phyloP scores from a whole-genome alignment of 2,888 invertebrate species.

The Ypsolopha sequella region DNA sequence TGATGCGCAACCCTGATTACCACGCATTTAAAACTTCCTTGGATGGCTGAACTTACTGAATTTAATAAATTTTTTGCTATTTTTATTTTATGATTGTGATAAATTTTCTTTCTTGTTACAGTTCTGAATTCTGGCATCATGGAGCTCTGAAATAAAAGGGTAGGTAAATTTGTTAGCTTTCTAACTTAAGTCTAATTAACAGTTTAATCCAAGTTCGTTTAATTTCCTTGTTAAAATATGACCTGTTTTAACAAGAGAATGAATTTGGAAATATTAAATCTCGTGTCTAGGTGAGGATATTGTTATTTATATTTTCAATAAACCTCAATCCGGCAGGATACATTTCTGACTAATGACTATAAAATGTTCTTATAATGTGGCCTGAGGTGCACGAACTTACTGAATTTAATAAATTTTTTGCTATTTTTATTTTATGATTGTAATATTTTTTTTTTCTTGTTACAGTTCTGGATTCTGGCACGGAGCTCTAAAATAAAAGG shows the following conservation, averaged over 20 bases:
- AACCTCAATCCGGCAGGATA: slow-evolving; percentile 65
- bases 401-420: too few species aligned
- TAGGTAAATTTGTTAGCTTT: too few species aligned
- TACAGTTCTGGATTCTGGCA: background rate
- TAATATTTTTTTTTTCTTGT: slow-evolving; percentile 3
- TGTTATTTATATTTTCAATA: slow-evolving; percentile 41
- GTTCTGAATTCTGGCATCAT: background rate
- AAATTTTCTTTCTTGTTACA: slow-evolving; percentile 4
- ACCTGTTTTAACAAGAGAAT: background rate
- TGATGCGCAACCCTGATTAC: slow-evolving; percentile 69
- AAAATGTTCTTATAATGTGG: too few species aligned
- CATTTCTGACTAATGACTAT: slow-evolving; percentile 10
- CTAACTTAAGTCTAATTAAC: background rate
- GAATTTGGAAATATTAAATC: slow-evolving; percentile 40
- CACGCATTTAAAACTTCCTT: slow-evolving; percentile 68
- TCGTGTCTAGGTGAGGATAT: slow-evolving; percentile 64
- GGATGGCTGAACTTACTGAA: slow-evolving; percentile 51
- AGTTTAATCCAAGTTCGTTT: background rate
- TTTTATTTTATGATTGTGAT: background rate
- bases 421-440: background rate
- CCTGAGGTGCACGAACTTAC: too few species aligned
- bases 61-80: background rate
- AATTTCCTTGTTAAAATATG: background rate
- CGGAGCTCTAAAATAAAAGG: background rate
- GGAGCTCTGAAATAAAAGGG: background rate